Evolutionary conservation across 2,888 invertebrate genomes (phyloP), one percentile per base, ranked within the genome.

Genomic region (Carpatolechia fugitivella): DNA sequence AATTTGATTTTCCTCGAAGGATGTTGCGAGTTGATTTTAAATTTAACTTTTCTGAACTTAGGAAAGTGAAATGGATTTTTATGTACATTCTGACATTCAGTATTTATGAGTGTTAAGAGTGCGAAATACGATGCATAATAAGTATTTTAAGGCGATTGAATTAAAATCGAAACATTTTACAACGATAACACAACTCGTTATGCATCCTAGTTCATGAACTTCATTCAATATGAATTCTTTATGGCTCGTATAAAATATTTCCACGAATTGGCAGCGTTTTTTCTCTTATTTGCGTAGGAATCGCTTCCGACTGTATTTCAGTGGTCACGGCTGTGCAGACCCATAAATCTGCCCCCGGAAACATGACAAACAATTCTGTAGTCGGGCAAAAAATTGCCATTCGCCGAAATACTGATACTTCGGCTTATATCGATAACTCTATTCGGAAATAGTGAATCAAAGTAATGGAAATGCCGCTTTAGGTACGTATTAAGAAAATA

Each of bases 1-100:
- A 85, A 86, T 85, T 85, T 83, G 81, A 85, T 85, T 85, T 82
- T 74, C 76, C 68, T 66, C 71, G 74, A 76, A 76, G 74, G 73
- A 80, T 77, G 79, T 78, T 65, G 78, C 70, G 76, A 77, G 84
- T 82, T 80, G 78, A 83, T 82, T 85, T 84, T 76, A 82, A 83
- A 80, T 80, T 82, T 77, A 81, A 80, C 80, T 79, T 80, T 68
- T 72, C 69, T 75, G 72, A 81, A 82, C 72, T 80, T 79, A 65
- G 70, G 56, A 74, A 78, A 78, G 72, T 77, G 74, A 69, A 81
- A 82, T 78, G 74, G 77, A 77, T 78, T 83, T 80, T 81, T 80
- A 78, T 82, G 75, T 78, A 78, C 79, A 66, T 68, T 62, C 65
- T 61, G 68, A 71, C 66, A 78, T 78, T 78, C 77, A 77, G 71